phyloP scores from a whole-genome alignment of 1,140 invertebrate genomes.

The Lepidotrigona ventralis region DNA sequence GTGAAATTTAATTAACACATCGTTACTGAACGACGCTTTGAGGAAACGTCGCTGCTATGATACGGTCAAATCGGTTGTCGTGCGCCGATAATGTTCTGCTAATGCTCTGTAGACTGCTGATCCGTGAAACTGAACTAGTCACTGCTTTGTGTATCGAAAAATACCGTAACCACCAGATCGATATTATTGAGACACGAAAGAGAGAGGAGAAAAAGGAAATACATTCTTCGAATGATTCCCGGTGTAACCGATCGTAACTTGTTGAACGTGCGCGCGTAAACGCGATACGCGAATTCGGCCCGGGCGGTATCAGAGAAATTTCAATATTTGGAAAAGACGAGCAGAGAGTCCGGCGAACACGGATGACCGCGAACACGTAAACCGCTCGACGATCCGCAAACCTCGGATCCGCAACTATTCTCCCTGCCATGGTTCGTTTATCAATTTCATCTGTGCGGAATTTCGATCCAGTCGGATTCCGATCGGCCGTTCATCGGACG shows the following conservation, averaged over 20 bases:
- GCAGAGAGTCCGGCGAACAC: neutral
- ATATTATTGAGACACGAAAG: neutral
- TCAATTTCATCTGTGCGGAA: constrained; percentile 17
- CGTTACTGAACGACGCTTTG: constrained; percentile 2
- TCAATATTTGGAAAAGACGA: constrained; percentile 38
- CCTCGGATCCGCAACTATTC: neutral
- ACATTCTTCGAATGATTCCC: neutral
- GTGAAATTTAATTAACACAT: neutral
- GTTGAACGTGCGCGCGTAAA: constrained; percentile 24
- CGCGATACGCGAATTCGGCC: neutral
- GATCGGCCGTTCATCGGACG: neutral
- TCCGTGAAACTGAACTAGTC: neutral
- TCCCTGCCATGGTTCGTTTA: constrained; percentile 20
- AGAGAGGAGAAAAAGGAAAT: neutral
- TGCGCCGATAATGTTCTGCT: neutral
- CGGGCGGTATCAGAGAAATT: constrained; percentile 12
- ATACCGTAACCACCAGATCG: neutral
- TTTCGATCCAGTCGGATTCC: neutral
- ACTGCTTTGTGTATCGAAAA: neutral
- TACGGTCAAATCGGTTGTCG: no score
- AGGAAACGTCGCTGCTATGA: no score
- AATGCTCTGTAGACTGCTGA: neutral
- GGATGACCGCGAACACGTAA: neutral
- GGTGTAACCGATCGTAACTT: constrained; percentile 16
- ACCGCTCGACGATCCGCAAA: neutral